Evolutionary conservation across 1,140 invertebrate genomes (phyloP).

Genomic region (Sitophilus oryzae): DNA sequence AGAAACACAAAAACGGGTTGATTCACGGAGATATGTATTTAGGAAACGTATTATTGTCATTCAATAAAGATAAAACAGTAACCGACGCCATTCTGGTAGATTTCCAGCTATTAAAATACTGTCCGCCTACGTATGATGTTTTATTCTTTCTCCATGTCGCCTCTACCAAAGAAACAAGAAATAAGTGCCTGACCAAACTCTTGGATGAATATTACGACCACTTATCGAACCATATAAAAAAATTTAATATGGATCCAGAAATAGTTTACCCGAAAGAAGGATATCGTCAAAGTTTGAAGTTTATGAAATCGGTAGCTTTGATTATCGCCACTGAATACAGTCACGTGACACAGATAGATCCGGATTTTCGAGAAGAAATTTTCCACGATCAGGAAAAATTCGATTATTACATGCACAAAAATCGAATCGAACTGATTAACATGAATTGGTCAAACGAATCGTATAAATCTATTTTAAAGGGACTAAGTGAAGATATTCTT

Average conservation of each 20-base stretch:
- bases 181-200: conserved; percentile 36
- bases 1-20: conserved; percentile 37
- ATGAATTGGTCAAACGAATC: conserved; percentile 3
- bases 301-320: conserved; percentile 1
- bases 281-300: not conserved
- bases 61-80: conserved; percentile 44
- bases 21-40: conserved; percentile 46
- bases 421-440: conserved; percentile 6
- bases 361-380: conserved; percentile 14
- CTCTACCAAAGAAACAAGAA: conserved; percentile 38
- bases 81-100: conserved; percentile 47
- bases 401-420: conserved; percentile 6
- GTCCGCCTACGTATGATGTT: conserved; percentile 49
- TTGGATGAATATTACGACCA: conserved; percentile 41
- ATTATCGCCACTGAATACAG: not conserved
- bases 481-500: conserved; percentile 6
- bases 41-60: conserved; percentile 45
- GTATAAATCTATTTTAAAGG: conserved; percentile 6
- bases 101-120: conserved; percentile 49
- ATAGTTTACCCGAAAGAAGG: conserved; percentile 4
- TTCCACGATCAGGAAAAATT: conserved; percentile 3
- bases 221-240: not conserved
- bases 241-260: conserved; percentile 7
- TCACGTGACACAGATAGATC: not conserved
- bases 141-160: conserved; percentile 42